Percentiles rank a stretch among this genome's conserved stretches.
Conservation (phyloP, 2,888 invertebrate genomes). For the Philereme transversata region DNA sequence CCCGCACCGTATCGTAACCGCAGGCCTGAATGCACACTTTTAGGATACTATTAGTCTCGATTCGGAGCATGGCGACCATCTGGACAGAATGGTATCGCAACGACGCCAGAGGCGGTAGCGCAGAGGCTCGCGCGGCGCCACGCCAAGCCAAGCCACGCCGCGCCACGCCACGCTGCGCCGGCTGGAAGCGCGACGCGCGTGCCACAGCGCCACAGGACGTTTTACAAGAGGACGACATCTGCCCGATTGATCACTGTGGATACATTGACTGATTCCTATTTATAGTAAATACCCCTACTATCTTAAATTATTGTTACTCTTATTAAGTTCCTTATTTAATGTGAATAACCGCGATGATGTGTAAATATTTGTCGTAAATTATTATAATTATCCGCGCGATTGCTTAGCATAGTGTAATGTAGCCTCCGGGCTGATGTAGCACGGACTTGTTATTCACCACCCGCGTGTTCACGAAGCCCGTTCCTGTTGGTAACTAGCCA, state of each 20-base stretch:
- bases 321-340: conserved; percentile 78
- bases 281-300: conserved; percentile 74
- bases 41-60: conserved; percentile 76
- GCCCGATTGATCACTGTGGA: conserved; percentile 66
- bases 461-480: conserved; percentile 82
- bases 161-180: conserved; percentile 28
- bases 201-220: conserved; percentile 18
- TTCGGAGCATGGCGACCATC: conserved; percentile 66
- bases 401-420: conserved; percentile 70
- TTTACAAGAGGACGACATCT: conserved; percentile 58
- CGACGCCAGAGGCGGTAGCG: conserved; percentile 36
- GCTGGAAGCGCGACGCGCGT: no score
- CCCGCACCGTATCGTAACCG: conserved; percentile 51
- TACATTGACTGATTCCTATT: conserved; percentile 82
- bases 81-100: conserved; percentile 46
- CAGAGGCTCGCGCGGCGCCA: conserved; percentile 24
- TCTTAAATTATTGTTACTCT: conserved; percentile 75
- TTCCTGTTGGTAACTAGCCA: conserved; percentile 81
- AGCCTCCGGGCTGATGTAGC: conserved; percentile 69
- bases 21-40: conserved; percentile 68
- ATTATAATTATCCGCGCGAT: conserved; percentile 72
- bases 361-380: conserved; percentile 81
- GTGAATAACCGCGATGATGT: conserved; percentile 71
- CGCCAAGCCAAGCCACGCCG: conserved; percentile 29
- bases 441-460: conserved; percentile 81